Conservation (phyloP, 2,113 vertebrate species). For the Okapia johnstoni region DNA sequence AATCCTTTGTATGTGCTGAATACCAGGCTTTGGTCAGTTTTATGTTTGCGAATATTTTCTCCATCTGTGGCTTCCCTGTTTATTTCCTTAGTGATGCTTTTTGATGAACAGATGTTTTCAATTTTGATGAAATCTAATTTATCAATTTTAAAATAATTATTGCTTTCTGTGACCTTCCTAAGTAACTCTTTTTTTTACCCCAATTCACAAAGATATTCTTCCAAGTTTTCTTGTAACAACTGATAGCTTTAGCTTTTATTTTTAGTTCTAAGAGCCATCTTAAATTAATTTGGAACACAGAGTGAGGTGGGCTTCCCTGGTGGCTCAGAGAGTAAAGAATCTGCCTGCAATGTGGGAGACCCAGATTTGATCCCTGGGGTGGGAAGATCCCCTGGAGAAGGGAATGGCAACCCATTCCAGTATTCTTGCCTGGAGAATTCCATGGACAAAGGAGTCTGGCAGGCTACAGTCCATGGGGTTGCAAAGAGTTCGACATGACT, state of each 20-base stretch:
- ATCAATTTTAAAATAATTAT: not conserved
- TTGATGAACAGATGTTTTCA: not conserved
- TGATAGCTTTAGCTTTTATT: not conserved
- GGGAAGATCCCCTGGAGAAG: not conserved
- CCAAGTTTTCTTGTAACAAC: not conserved
- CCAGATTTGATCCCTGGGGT: not conserved
- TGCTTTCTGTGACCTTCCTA: not conserved
- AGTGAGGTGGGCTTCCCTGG: not conserved
- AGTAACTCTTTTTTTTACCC: not conserved
- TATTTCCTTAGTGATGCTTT: not conserved
- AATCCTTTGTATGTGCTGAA: not conserved
- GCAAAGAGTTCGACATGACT: not conserved
- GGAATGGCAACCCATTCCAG: not conserved
- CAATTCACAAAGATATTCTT: not conserved
- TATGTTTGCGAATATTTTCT: not conserved
- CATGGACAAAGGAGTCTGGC: not conserved
- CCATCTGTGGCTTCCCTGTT: not conserved
- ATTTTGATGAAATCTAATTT: not conserved
- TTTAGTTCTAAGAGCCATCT: not conserved
- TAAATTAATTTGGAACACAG: not conserved
- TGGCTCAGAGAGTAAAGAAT: not conserved
- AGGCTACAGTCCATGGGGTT: not conserved
- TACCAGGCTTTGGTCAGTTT: not conserved
- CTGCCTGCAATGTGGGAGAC: not conserved
- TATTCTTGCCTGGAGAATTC: not conserved